phyloP scores from a whole-genome alignment of 30 jellyfish, hydroid and myxozoan genomes.

The Aurelia sp. region DNA sequence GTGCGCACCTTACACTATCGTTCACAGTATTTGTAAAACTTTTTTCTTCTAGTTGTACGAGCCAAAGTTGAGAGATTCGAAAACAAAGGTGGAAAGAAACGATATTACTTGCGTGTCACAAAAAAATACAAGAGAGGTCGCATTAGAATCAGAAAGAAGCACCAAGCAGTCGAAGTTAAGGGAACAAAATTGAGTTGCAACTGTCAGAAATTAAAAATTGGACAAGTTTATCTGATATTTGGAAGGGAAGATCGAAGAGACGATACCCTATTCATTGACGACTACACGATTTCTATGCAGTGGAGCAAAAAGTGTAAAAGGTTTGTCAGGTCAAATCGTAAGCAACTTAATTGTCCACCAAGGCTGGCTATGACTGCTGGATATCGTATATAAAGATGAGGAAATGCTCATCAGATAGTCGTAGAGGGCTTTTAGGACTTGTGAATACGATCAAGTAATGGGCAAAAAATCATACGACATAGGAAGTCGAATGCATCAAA shows the following conservation, averaged over 20 bases:
- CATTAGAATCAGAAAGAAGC: constrained; percentile 66
- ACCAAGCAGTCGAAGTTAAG: constrained; percentile 73
- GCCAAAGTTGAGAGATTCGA: constrained; percentile 77
- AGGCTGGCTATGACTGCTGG: constrained; percentile 76
- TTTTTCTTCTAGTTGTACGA: constrained; percentile 65
- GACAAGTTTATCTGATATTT: constrained; percentile 74
- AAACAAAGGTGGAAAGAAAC: constrained; percentile 63
- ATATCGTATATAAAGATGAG: constrained; percentile 3
- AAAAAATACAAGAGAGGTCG: constrained; percentile 83
- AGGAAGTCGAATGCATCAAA: too few relatives aligned
- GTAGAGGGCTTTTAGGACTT: too few relatives aligned
- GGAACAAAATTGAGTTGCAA: constrained; percentile 78
- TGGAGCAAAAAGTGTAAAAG: constrained; percentile 83
- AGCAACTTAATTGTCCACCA: constrained; percentile 83
- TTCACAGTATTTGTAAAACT: too few relatives aligned
- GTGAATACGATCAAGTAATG: too few relatives aligned
- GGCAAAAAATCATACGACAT: too few relatives aligned
- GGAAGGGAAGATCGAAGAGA: constrained; percentile 87
- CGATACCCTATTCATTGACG: constrained; percentile 77
- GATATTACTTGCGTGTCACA: constrained; percentile 67
- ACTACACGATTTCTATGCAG: constrained; percentile 75
- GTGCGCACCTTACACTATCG: too few relatives aligned
- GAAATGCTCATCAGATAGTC: not conserved
- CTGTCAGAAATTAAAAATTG: constrained; percentile 65
- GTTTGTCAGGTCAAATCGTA: constrained; percentile 73